Conservation (phyloP, 2,113 vertebrate species). For the Caranx melampygus region DNA sequence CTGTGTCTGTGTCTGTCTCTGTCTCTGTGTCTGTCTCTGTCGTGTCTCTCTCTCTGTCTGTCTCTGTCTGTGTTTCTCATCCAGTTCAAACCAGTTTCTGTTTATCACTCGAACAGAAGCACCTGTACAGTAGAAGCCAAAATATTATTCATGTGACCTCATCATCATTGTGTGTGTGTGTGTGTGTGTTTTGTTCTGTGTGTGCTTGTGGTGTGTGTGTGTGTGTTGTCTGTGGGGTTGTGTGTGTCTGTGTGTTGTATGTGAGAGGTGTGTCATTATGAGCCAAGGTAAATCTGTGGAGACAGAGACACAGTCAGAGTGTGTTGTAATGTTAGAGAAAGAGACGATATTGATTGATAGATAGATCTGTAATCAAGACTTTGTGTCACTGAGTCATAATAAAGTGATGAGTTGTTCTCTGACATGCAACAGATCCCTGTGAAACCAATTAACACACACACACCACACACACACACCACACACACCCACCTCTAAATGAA, state of each 20-base stretch:
- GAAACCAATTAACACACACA: constrained; percentile 11
- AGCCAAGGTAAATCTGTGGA: constrained; percentile 41
- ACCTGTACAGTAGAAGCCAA: constrained; percentile 62
- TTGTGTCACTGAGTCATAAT: not conserved
- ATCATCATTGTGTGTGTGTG: constrained; percentile 6
- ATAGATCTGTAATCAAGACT: not conserved
- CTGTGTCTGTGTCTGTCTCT: not conserved
- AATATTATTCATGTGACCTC: constrained; percentile 73
- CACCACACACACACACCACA: too few relatives aligned
- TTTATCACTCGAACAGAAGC: constrained; percentile 65
- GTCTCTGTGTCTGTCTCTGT: not conserved
- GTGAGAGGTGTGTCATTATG: constrained; percentile 11
- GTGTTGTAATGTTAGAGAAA: not conserved
- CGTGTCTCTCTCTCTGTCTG: not conserved
- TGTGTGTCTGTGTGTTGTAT: not conserved
- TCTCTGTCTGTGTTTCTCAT: constrained; percentile 25
- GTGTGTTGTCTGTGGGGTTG: constrained; percentile 16
- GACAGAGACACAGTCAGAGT: not conserved
- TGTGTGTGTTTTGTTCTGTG: constrained; percentile 6
- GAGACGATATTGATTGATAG: too few relatives aligned
- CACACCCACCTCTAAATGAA: too few relatives aligned
- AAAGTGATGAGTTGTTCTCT: not conserved
- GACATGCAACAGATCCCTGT: not conserved
- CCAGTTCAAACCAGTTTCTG: constrained; percentile 73
- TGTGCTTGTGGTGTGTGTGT: not conserved